Base-by-base conservation (phyloP, 2,888 invertebrate species). In the Rotaria magnacalcarata region DNA sequence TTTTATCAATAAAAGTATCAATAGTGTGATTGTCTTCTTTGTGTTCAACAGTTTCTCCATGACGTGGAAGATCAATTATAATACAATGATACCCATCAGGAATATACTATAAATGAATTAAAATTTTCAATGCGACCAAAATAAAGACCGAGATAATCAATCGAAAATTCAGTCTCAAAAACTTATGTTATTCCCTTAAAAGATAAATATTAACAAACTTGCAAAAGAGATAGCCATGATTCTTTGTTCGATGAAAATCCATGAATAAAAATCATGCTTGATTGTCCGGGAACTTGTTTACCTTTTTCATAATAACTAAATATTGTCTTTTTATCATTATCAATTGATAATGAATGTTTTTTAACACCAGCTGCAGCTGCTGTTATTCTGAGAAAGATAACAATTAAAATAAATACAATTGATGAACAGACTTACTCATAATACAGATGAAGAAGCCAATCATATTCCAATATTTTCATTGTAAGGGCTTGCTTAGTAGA, bases 201-300 rank as follows among this genome's bases (percentile, higher is more conserved):
- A 34, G 2, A 34, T 34, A 34, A 34, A 34, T 34, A 34, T 34
- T 34, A 34, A 50, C 75, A 52, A 87, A 90, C 90, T 88, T 88
- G 88, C 0, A 89, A 89, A 52, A 89, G 87, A 0, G 89, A 88
- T 1, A 89, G 88, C 89, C 89, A 90, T 89, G 89, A 89, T 85
- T 89, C 89, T 87, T 89, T 90, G 67, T 89, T 89, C 50, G 89
- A 89, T 10, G 89, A 89, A 87, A 90, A 90, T 7, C 90, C 90
- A 88, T 90, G 90, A 10, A 90, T 84, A 16, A 90, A 87, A 0
- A 90, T 84, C 47, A 90, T 89, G 84, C 88, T 89, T 47, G 88
- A 87, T 67, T 88, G 88, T 27, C 88, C 88, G 85, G 88, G 87
- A 5, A 85, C 87, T 50, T 85, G 86, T 11, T 85, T 87, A 0